A percentile compares a stretch with the other conserved stretches of the same genome.
These are phyloP conservation scores for Anthrax anthrax DNA, from an alignment of 2,888 invertebrate genomes.

Conservation along the genomic window DNA sequence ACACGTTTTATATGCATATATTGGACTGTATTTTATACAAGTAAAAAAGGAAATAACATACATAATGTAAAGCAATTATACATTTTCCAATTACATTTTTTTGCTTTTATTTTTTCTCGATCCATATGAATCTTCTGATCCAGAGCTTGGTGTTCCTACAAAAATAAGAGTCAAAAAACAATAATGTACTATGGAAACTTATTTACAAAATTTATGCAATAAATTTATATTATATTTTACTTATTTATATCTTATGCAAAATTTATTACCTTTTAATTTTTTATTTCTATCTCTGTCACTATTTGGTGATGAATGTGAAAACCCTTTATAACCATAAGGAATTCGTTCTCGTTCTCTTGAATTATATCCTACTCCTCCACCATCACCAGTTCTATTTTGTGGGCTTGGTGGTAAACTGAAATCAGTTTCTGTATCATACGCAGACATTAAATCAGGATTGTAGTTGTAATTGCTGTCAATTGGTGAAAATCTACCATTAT, in stretches of 20 bases:
- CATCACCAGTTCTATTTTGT: slow-evolving; percentile 31
- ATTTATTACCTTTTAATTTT: slow-evolving; percentile 10
- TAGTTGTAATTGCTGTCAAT: slow-evolving; percentile 39
- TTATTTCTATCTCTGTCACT: slow-evolving; percentile 10
- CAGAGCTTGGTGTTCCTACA: slow-evolving; percentile 5
- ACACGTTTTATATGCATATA: too few relatives aligned
- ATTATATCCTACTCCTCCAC: slow-evolving; percentile 6
- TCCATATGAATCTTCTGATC: slow-evolving; percentile 5
- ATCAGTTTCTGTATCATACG: slow-evolving; percentile 48
- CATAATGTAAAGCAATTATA: too few relatives aligned
- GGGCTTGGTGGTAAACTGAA: slow-evolving; percentile 50
- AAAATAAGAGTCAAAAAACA: not conserved
- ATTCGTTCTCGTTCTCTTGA: slow-evolving; percentile 1
- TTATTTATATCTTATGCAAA: not conserved
- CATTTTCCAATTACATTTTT: slow-evolving; percentile 1
- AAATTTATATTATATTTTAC: not conserved
- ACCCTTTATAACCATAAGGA: slow-evolving; percentile 3
- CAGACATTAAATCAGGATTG: slow-evolving; percentile 34
- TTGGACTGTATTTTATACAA: too few relatives aligned
- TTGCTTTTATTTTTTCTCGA: slow-evolving; percentile 4
- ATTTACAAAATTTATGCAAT: not conserved
- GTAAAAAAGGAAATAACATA: too few relatives aligned
- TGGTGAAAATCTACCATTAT: slow-evolving; percentile 40
- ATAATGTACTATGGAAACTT: not conserved
- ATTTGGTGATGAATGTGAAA: slow-evolving; percentile 7